These are phyloP conservation scores for Microcebus murinus DNA, from an alignment of 2,113 vertebrate species.

Conservation along the genomic window DNA sequence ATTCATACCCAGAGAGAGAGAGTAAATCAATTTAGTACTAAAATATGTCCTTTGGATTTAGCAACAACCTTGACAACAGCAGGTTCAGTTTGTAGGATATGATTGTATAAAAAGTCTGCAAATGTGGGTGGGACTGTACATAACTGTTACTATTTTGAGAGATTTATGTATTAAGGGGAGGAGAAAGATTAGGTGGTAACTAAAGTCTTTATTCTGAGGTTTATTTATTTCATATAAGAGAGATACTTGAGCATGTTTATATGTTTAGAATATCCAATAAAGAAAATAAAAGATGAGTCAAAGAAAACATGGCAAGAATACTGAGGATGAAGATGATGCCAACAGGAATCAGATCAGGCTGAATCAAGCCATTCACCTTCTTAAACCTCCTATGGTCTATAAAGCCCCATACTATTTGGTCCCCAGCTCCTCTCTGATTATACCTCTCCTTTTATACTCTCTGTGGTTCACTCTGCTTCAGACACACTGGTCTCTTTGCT, in stretches of 20 bases:
- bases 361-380: not conserved
- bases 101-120: not conserved
- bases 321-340: not conserved
- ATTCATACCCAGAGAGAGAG: conserved; percentile 46
- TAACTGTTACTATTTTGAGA: conserved; percentile 5
- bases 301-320: not conserved
- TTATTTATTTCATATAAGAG: not conserved
- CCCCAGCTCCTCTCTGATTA: not conserved
- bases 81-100: not conserved
- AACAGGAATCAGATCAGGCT: not conserved
- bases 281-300: conserved; percentile 23
- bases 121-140: not conserved
- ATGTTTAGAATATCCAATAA: not conserved
- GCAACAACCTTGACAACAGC: conserved; percentile 55
- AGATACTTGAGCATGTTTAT: not conserved
- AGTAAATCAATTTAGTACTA: conserved; percentile 33
- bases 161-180: not conserved
- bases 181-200: not conserved
- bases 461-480: not conserved
- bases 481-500: not conserved
- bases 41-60: conserved; percentile 61
- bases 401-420: not conserved
- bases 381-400: not conserved
- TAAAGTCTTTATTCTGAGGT: not conserved
- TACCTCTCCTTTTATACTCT: not conserved